phyloP scores from a whole-genome alignment of 2,888 invertebrate genomes.

The Oeneis ivallda region DNA sequence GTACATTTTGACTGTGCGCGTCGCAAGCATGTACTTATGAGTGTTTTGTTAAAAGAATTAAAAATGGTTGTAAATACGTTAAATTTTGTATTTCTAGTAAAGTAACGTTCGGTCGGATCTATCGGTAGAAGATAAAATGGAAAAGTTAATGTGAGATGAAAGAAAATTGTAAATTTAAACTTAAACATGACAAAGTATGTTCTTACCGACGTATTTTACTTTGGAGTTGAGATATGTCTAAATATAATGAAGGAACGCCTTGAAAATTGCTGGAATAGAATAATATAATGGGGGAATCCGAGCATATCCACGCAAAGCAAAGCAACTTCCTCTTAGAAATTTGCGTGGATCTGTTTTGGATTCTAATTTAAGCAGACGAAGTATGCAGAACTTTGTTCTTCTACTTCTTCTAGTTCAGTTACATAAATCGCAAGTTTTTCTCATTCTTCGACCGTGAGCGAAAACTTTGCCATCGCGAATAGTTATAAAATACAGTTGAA shows the following conservation, averaged over 20 bases:
- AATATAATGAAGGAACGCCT: slow-evolving; percentile 47
- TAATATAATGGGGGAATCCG: slow-evolving; percentile 58
- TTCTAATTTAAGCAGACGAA: slow-evolving; percentile 56
- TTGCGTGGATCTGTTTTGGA: slow-evolving; percentile 74
- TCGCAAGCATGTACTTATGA: slow-evolving; percentile 79
- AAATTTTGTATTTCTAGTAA: slow-evolving; percentile 82
- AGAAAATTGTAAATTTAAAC: slow-evolving; percentile 55
- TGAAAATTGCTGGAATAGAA: slow-evolving; percentile 44
- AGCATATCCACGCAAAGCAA: slow-evolving; percentile 69
- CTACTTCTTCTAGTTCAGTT: slow-evolving; percentile 40
- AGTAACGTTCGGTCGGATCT: slow-evolving; percentile 74
- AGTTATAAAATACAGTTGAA: slow-evolving; percentile 59
- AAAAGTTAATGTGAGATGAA: slow-evolving; percentile 56
- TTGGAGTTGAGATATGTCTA: slow-evolving; percentile 39
- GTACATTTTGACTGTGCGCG: slow-evolving; percentile 76
- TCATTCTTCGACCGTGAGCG: slow-evolving; percentile 32
- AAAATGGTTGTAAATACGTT: slow-evolving; percentile 82
- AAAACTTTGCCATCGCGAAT: slow-evolving; percentile 61
- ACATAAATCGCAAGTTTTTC: slow-evolving; percentile 27
- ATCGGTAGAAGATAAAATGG: slow-evolving; percentile 64
- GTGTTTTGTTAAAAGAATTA: slow-evolving; percentile 72
- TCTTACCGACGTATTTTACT: slow-evolving; percentile 56
- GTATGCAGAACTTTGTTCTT: slow-evolving; percentile 38
- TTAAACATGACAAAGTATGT: slow-evolving; percentile 53
- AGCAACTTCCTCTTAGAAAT: slow-evolving; percentile 79